These are phyloP conservation scores for Pterocles orientalis DNA, from an alignment of 2,113 vertebrate species.

Conservation along the genomic window DNA sequence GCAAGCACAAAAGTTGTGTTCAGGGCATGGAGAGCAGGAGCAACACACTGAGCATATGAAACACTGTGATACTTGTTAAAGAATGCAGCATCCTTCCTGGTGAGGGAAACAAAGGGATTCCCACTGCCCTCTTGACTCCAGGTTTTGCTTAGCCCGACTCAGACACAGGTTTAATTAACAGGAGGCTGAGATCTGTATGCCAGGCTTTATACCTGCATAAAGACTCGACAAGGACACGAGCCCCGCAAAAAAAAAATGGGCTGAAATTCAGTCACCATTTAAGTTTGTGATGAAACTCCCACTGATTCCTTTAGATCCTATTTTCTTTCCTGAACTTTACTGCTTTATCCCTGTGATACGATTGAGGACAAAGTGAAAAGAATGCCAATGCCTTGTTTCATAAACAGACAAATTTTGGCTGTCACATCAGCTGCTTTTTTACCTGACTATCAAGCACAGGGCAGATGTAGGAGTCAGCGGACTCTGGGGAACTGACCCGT, in stretches of 20 bases:
- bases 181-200: not conserved
- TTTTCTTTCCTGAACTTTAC: not conserved
- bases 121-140: not conserved
- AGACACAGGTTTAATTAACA: not conserved
- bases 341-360: not conserved
- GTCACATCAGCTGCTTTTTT: not conserved
- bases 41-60: not conserved
- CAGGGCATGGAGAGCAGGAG: not conserved
- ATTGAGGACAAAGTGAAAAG: not conserved
- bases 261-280: not conserved
- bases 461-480: not conserved
- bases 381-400: not conserved
- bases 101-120: not conserved
- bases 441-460: not conserved
- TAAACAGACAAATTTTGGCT: not conserved
- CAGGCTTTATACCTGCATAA: not conserved
- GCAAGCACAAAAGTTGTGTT: not conserved
- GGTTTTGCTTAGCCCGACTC: not conserved
- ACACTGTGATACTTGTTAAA: accelerated
- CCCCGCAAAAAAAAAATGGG: not conserved
- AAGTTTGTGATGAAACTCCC: not conserved
- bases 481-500: not conserved
- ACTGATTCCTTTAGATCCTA: not conserved
- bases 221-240: not conserved
- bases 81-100: accelerated